These are phyloP conservation scores for Dysmachus trigonus DNA, from an alignment of 2,888 invertebrate genomes.

Conservation along the genomic window DNA sequence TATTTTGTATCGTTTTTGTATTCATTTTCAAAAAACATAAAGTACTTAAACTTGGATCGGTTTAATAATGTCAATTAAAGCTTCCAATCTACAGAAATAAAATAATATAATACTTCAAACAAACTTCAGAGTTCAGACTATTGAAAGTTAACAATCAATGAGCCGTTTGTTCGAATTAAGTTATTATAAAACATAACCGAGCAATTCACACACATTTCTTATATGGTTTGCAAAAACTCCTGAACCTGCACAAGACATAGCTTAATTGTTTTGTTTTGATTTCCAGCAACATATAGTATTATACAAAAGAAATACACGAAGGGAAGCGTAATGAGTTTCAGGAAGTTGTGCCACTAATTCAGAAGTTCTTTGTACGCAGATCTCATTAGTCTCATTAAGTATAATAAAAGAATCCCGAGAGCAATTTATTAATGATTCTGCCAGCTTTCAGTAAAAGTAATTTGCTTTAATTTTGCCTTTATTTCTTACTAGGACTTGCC, in stretches of 20 bases:
- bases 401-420: not conserved
- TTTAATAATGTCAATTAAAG: no score
- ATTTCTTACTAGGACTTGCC: not conserved
- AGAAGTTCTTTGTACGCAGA: not conserved
- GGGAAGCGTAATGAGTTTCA: not conserved
- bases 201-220: not conserved
- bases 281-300: not conserved
- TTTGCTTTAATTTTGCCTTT: not conserved
- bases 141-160: not conserved
- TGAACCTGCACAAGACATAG: not conserved
- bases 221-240: not conserved
- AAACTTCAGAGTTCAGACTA: no score
- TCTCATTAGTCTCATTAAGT: not conserved
- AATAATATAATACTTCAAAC: no score
- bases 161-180: not conserved
- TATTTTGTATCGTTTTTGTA: no score
- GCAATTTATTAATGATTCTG: not conserved
- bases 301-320: not conserved
- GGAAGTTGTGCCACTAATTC: not conserved
- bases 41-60: no score
- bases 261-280: not conserved
- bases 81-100: no score
- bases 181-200: not conserved
- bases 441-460: not conserved
- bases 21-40: no score